These are phyloP conservation scores for Pedicia rivosa DNA, from an alignment of 2,888 invertebrate species.

Conservation along the genomic window DNA sequence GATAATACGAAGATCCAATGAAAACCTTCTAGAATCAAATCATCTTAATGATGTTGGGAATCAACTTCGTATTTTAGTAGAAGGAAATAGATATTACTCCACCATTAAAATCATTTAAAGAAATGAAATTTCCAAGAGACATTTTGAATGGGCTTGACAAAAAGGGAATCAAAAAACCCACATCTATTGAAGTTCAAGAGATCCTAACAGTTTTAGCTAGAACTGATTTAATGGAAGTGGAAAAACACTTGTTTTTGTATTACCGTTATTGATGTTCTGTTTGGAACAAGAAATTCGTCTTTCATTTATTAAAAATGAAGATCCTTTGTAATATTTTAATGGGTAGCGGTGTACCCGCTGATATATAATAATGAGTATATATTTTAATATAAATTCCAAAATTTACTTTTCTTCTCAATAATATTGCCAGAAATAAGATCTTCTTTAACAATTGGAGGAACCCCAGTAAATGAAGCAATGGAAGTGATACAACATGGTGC, in stretches of 20 bases:
- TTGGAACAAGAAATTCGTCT: conserved; percentile 86
- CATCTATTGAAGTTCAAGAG: conserved; percentile 97
- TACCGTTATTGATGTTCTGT: conserved; percentile 93
- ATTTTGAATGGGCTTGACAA: conserved; percentile 71
- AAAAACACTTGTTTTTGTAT: conserved; percentile 92
- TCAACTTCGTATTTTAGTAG: conserved; percentile 74
- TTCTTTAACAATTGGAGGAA: conserved; percentile 90
- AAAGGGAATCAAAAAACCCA: conserved; percentile 79
- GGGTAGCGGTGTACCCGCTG: conserved; percentile 93
- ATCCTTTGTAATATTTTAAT: conserved; percentile 90
- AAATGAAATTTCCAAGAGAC: conserved; percentile 92
- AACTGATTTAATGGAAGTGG: conserved; percentile 96
- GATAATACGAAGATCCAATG: conserved; percentile 91
- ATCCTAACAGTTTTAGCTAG: conserved; percentile 92
- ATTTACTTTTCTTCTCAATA: conserved; percentile 32
- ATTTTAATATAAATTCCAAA: neutral
- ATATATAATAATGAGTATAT: conserved; percentile 70
- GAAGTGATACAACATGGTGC: conserved; percentile 83
- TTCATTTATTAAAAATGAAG: conserved; percentile 70
- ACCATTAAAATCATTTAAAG: conserved; percentile 70
- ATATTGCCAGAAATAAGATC: conserved; percentile 75
- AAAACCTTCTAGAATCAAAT: conserved; percentile 65
- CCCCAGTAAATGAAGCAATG: conserved; percentile 83
- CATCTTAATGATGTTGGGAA: conserved; percentile 68
- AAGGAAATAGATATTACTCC: conserved; percentile 90